Evolutionary conservation across 2,888 invertebrate genomes (phyloP), one percentile per base, ranked within the genome.

Genomic region (Phytoseiulus persimilis): DNA sequence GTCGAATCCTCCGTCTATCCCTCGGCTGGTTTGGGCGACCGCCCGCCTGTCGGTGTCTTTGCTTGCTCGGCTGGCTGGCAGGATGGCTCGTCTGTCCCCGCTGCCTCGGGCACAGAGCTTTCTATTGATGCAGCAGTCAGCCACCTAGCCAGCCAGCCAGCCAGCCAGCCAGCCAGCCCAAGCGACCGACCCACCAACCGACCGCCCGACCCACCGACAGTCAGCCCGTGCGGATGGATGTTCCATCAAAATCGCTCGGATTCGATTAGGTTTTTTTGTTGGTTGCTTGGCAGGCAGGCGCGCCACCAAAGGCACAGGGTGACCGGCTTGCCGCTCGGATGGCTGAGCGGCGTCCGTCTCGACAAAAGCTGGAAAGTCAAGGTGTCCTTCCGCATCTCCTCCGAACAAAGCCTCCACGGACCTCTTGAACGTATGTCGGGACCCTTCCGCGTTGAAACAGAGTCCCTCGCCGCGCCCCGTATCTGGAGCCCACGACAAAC

Each of bases 51-150:
- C 65, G 5, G 14, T 18, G 65, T 65, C 65, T 65, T 65, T 65
- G 65, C 65, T 28, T 39, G 39, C 39, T 39, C 39, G 39, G 39
- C 9, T 6, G 39, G 5, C 9, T 39, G 28, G 65, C 65, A 11
- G 65, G 23, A 14, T 65, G 65, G 65, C 65, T 65, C 65, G 65
- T 65, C 23, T 65, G 65, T 65, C 28, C 65, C 65, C 18, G 65
- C 65, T 65, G 65, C 65, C 65, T 65, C 65, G 65, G 65, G 65
- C 65, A 65, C 65, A 65, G 65, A 65, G 65, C 65, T 65, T 65
- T 28, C 65, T 28, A 65, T 65, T 65, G 65, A 65, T 65, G 65
- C 65, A 65, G 23, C 28, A 65, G 65, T 65, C 65, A 65, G 65
- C 65, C 65, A 28, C 14, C 65, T 23, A 65, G 65, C 65, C 28